Evolutionary conservation across 2,797 vertebrate species (phyloP), one percentile per base, ranked within the genome.

Genomic region (Gymnoscopelus braueri): DNA sequence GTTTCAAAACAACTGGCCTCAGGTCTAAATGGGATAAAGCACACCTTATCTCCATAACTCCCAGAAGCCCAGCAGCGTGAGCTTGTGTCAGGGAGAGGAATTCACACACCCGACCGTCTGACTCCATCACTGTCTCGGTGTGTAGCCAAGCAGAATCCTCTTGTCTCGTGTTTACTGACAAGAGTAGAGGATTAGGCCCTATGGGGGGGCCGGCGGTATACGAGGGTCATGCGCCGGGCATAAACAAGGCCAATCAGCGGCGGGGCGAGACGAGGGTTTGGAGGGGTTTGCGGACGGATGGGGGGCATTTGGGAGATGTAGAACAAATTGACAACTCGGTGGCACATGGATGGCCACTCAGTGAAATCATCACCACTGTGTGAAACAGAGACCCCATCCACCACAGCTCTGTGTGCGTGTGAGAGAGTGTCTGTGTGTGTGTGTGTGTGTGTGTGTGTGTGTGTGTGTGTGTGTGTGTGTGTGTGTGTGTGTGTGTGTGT

Each of bases 11-110:
- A n/a, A n/a, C n/a, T n/a, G n/a, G n/a, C n/a, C n/a, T n/a, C n/a
- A n/a, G n/a, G n/a, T n/a, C n/a, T n/a, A n/a, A n/a, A n/a, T n/a
- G n/a, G n/a, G n/a, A n/a, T n/a, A 85, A 88, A 88, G 85, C 48
- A 0, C 78, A 71, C 74, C 84, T 80, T 75, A 89, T 89, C 82
- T 84, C 80, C 84, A 84, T 86, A 84, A 81, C 76, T 81, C 23
- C 60, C 72, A n/a, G 74, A 78, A 74, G 87, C 85, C 72, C 67
- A 14, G 54, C 67, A n/a, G 54, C 53, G 65, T 9, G 74, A 72
- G 74, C 66, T 77, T 77, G 73, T 70, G 71, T 87, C 79, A 76
- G 76, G 0, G 23, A 84, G 83, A 78, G 72, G 58, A 74, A 84
- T 79, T 77, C 71, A 23, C 81, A 72, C 24, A 72, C 71, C 81